Conservation (phyloP, 2,797 vertebrate species). For the Chromobotia macracanthus region DNA sequence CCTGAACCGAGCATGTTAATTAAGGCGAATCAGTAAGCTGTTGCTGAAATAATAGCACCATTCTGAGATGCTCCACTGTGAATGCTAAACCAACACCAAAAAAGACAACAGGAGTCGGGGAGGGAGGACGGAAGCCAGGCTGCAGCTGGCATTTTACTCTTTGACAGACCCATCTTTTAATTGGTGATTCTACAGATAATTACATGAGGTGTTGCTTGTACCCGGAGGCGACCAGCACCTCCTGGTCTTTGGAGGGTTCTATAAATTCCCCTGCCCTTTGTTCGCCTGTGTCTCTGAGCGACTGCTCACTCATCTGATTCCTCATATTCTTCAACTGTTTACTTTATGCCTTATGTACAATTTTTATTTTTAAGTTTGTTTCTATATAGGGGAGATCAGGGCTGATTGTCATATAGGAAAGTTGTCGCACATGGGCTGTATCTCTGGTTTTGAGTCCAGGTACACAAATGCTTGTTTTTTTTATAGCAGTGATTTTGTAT, state of each 20-base stretch:
- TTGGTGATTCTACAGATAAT: conserved; percentile 68
- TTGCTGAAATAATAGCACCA: conserved; percentile 69
- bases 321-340: conserved; percentile 6
- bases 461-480: not conserved
- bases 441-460: not conserved
- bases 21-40: conserved; percentile 71
- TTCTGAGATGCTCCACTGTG: conserved; percentile 60
- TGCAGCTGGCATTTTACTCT: conserved; percentile 29
- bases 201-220: conserved; percentile 63
- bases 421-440: too few relatives aligned
- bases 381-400: not conserved
- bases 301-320: conserved; percentile 27
- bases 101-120: conserved; percentile 22
- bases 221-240: conserved; percentile 55
- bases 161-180: conserved; percentile 66
- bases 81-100: conserved; percentile 38
- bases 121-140: conserved; percentile 53
- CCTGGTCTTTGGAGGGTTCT: conserved; percentile 55
- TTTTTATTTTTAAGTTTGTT: not conserved
- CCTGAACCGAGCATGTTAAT: conserved; percentile 72
- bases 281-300: conserved; percentile 42
- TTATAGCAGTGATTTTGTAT: not conserved
- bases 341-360: not conserved
- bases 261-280: conserved; percentile 62
- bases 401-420: not conserved